phyloP scores from a whole-genome alignment of 2,113 vertebrate species.

The Symphodus melops region DNA sequence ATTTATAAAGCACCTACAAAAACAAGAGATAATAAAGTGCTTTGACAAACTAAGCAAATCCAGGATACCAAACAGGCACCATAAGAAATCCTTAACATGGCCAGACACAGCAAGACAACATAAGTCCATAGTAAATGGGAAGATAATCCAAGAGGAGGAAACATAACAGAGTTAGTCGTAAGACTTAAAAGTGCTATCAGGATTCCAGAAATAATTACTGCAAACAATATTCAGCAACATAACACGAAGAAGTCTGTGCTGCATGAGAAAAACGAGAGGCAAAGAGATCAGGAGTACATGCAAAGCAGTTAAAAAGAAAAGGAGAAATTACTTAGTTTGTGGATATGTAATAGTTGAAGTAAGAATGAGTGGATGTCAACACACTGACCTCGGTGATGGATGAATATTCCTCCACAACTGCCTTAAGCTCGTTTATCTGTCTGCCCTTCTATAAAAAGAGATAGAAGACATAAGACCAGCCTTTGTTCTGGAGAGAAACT shows the following conservation, averaged over 20 bases:
- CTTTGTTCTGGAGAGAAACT: background rate
- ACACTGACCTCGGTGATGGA: conserved; percentile 87
- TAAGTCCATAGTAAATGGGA: no score
- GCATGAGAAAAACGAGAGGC: no score
- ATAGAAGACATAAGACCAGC: background rate
- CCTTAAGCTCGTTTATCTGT: conserved; percentile 86
- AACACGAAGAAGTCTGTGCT: no score
- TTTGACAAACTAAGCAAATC: background rate
- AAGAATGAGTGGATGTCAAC: background rate
- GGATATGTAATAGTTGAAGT: background rate
- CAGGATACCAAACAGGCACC: no score
- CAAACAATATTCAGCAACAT: no score
- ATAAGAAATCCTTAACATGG: no score
- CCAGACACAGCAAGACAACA: no score
- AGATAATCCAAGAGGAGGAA: no score
- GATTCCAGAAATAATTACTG: no score
- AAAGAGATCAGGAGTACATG: background rate
- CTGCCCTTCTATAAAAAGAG: conserved; percentile 83
- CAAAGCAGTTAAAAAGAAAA: background rate
- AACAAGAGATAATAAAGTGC: background rate
- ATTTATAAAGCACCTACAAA: background rate
- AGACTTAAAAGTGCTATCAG: no score
- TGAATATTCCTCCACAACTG: conserved; percentile 85
- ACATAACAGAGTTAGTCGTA: no score
- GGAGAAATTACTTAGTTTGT: background rate